Evolutionary conservation across 2,888 invertebrate species (phyloP), one percentile per base, ranked within the genome.

Genomic region (Apotomis betuletana): DNA sequence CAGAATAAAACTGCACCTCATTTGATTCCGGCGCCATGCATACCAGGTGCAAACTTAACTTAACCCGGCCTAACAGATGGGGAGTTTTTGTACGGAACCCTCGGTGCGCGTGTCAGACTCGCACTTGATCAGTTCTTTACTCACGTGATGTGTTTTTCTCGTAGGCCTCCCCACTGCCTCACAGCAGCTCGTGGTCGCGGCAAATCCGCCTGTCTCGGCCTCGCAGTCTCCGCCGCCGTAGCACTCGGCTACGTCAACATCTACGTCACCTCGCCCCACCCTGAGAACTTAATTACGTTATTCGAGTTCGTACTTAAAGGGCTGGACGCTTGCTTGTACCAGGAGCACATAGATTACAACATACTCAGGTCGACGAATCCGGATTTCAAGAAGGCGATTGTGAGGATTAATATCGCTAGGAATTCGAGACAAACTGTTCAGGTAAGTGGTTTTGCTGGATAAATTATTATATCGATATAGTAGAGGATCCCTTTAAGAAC

Each of bases 221-320:
- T 99, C 27, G 96, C 99, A 0, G 96, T 99, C 13, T 96, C 97
- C 8, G 97, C 96, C 0, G 96, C 97, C 0, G 94, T 98, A 3
- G 96, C 97, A 0, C 96, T 97, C 80, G 96, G 96, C 44, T 97
- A 97, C 85, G 97, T 98, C 54, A 99, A 98, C 86, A 97, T 99
- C 75, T 99, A 98, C 91, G 98, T 99, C 52, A 99, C 99, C 0
- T 98, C 99, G 68, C 99, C 99, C 0, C 97, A 98, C 85, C 99
- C 99, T 0, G 99, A 99, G 90, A 99, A 99, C 93, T 94, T 99
- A 85, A 98, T 97, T 74, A 99, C 99, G 0, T 94, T 99, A 9
- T 99, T 99, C 89, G 98, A 99, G 87, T 99, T 99, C 88, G 95
- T 99, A 3, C 95, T 99, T 69, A 99, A 99, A 94, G 98, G 98